phyloP scores from a whole-genome alignment of 1,140 invertebrate species.

The Heliconius hermathena region DNA sequence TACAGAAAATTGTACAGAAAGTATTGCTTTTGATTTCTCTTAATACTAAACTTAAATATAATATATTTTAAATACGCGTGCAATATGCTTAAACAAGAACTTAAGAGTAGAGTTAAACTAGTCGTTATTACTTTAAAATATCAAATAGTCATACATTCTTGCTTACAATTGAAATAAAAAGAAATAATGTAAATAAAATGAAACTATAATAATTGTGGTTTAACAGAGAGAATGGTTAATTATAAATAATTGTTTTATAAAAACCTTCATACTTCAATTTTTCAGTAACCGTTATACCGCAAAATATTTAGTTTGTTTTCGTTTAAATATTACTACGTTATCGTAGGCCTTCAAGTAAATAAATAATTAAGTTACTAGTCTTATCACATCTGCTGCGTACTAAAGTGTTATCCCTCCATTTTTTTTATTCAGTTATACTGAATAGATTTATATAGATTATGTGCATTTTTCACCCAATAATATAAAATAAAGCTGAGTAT shows the following conservation, averaged over 20 bases:
- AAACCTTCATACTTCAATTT: neutral
- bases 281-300: neutral
- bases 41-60: constrained; percentile 9
- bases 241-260: neutral
- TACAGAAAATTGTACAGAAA: constrained; percentile 40
- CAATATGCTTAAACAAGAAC: neutral
- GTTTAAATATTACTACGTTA: neutral
- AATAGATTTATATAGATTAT: neutral
- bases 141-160: neutral
- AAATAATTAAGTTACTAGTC: neutral
- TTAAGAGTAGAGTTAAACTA: neutral
- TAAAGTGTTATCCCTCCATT: neutral
- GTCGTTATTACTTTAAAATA: neutral
- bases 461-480: neutral
- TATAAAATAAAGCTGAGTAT: neutral
- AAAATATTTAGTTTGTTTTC: neutral
- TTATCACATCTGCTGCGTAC: neutral
- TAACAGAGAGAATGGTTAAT: neutral
- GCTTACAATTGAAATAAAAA: neutral
- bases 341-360: neutral
- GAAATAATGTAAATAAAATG: neutral
- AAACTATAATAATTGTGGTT: too few relatives aligned
- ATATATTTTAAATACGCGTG: neutral
- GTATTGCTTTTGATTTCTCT: constrained; percentile 40
- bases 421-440: neutral